phyloP scores from a whole-genome alignment of 2,888 invertebrate genomes.

The Yponomeuta malinellus region DNA sequence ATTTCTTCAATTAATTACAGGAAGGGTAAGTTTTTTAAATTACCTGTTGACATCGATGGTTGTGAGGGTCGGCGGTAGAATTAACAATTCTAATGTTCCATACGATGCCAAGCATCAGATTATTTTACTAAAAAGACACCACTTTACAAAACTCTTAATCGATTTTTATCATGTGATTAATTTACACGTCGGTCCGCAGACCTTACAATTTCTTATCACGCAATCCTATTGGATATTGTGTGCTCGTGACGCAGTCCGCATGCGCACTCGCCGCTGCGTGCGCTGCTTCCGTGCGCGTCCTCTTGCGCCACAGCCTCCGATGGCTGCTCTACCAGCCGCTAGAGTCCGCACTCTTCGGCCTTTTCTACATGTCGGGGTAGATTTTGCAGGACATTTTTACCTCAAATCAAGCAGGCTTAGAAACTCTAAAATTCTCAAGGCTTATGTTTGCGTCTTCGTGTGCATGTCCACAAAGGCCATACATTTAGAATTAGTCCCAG shows the following conservation, averaged over 20 bases:
- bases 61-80: slow-evolving; percentile 12
- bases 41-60: not conserved
- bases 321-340: slow-evolving; percentile 12
- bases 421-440: not conserved
- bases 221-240: slow-evolving; percentile 12
- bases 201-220: not conserved
- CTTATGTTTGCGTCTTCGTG: slow-evolving; percentile 6
- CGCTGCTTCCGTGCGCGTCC: slow-evolving; percentile 3
- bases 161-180: not conserved
- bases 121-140: slow-evolving; percentile 11
- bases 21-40: too few relatives aligned
- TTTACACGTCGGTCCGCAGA: slow-evolving; percentile 6
- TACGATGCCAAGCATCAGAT: slow-evolving; percentile 14
- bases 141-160: slow-evolving; percentile 3
- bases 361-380: not conserved
- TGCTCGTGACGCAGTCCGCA: slow-evolving; percentile 10
- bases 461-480: slow-evolving; percentile 10
- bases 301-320: slow-evolving; percentile 17
- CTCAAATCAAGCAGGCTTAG: not conserved
- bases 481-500: slow-evolving; percentile 9
- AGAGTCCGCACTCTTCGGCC: not conserved
- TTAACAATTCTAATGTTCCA: not conserved
- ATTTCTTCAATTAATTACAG: too few relatives aligned
- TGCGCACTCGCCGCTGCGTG: not conserved
- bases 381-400: slow-evolving; percentile 10